Evolutionary conservation across 1,140 invertebrate species (phyloP), one percentile per base, ranked within the genome.

Genomic region (Hylaeus volcanicus): DNA sequence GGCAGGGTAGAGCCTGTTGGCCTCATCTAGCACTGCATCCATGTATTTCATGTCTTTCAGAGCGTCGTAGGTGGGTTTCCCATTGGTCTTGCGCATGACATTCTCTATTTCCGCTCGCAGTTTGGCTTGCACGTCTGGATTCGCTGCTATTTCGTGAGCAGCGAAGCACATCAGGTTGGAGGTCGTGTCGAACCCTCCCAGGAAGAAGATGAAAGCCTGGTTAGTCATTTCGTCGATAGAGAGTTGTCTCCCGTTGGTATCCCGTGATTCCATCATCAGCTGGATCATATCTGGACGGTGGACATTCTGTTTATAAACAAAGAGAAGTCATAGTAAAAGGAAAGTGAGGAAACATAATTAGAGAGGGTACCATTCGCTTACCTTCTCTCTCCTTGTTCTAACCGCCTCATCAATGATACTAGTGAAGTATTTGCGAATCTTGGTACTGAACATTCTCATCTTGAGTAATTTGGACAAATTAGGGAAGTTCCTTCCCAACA

Each of bases 121-220:
- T 39, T 74, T 83, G 0, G 2, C 39, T 2, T 77, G 77, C 2
- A 85, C 14, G 6, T 83, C 77, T 0, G 53, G 58, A n/a, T 83
- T 58, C 1, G 41, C 9, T 1, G 69, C 82, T 5, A 85, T 3
- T 2, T 74, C 43, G n/a, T 81, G 58, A 1, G 6, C n/a, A 0
- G 37, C 1, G 4, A 77, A 80, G 1, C 51, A 81, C 51, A 85
- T 48, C 0, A 55, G 14, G 1, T 8, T n/a, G 8, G 84, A 45
- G 0, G n/a, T 2, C 0, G 69, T 3, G 9, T 83, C 77, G 4
- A 74, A 83, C 5, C 74, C 77, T 1, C 37, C 84, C 0, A 83
- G 0, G 48, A 85, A 83, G 39, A 85, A 85, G 5, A 83, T 1
- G 5, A 85, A 85, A 0, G 84, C 84, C 9, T 85, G 77, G 0